Conservation (phyloP, 2,888 invertebrate genomes). For the Drosophila ochracea region DNA sequence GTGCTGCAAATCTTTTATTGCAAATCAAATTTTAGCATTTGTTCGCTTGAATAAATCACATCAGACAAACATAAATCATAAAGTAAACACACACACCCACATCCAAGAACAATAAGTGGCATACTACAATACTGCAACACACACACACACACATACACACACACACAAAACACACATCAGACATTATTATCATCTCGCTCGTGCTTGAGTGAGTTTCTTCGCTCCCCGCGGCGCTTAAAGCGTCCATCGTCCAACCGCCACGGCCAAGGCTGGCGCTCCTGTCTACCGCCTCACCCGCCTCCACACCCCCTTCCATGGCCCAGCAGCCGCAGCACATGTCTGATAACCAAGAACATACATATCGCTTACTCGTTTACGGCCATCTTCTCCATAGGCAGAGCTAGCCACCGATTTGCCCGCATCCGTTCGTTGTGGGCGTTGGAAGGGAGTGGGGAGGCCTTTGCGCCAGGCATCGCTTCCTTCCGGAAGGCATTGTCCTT, state of each 20-base stretch:
- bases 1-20: conserved; percentile 59
- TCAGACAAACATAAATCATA: conserved; percentile 83
- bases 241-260: conserved; percentile 49
- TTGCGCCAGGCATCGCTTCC: conserved; percentile 58
- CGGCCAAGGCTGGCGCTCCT: conserved; percentile 48
- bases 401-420: conserved; percentile 61
- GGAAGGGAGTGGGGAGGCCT: conserved; percentile 22
- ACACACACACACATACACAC: background rate
- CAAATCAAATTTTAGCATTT: conserved; percentile 77
- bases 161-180: conserved; percentile 74
- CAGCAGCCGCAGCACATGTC: conserved; percentile 46
- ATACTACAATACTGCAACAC: conserved; percentile 22
- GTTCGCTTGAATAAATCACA: conserved; percentile 82
- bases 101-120: conserved; percentile 50
- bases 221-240: conserved; percentile 9
- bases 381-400: conserved; percentile 61
- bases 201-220: conserved; percentile 84
- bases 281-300: background rate
- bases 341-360: conserved; percentile 57
- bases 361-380: conserved; percentile 53
- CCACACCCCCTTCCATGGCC: conserved; percentile 2
- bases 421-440: conserved; percentile 23
- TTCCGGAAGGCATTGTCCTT: conserved; percentile 76
- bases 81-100: conserved; percentile 40
- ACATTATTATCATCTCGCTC: conserved; percentile 84